Evolutionary conservation across 2,113 vertebrate species (phyloP), one percentile per base, ranked within the genome.

Genomic region (Picathartes gymnocephalus): DNA sequence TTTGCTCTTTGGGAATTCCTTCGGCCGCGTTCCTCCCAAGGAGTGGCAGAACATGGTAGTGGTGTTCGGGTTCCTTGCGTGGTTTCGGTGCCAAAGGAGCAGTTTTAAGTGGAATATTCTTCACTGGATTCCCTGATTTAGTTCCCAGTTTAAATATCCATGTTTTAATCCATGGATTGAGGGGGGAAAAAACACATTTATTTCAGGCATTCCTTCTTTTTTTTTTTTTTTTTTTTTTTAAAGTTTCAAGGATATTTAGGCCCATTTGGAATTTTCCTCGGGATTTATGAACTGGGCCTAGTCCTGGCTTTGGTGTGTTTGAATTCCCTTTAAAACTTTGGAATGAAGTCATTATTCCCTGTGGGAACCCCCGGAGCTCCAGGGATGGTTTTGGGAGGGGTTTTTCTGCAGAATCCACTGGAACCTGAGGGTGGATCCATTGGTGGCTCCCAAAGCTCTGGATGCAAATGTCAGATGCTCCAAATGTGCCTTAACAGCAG

Each of bases 41-140:
- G 81, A 20, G 17, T 6, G 83, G 62, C 7, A 1, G 31, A 11
- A 31, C 11, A 0, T 0, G 42, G 37, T 45, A 61, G 47, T 0
- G 1, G 47, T 0, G 1, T 60, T 78, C 1, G 51, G 71, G 61
- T 42, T 24, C n/a, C 0, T 31, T 1, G 15, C 2, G 2, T 2
- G 40, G 10, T 60, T 51, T 12, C 10, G 4, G 37, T 8, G 6
- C 13, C 15, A 22, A 33, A 27, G 64, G 7, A 28, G 15, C 14
- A 0, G 9, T 64, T 64, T 37, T 22, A 2, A 64, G 64, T 5
- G 4, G 33, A 39, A 35, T 16, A 23, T 18, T 56, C 1, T 1
- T 58, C 18, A 1, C 3, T 11, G 44, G 10, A 17, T 2, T 15
- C 48, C 21, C 40, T 2, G 33, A 2, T 62, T 40, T 12, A 0